phyloP scores from a whole-genome alignment of 2,797 vertebrate species.

The Neostethus bicornis region DNA sequence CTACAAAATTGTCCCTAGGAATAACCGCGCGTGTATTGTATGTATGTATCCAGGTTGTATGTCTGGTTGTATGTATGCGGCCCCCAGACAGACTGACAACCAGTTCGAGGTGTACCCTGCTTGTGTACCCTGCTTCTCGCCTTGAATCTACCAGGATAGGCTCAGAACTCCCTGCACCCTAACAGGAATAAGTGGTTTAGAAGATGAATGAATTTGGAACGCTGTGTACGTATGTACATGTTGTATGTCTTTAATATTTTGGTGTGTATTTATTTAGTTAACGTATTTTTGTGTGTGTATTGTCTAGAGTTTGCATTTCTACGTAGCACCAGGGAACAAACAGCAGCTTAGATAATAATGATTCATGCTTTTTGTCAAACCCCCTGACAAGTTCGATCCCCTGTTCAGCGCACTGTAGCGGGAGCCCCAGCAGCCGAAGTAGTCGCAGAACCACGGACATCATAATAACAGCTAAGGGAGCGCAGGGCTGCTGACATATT shows the following conservation, averaged over 20 bases:
- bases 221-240: too few relatives aligned
- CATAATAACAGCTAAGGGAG: constrained; percentile 85
- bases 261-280: background rate
- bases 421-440: constrained; percentile 57
- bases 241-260: background rate
- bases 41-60: too few relatives aligned
- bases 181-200: too few relatives aligned
- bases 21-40: too few relatives aligned
- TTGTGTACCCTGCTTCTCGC: too few relatives aligned
- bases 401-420: constrained; percentile 82
- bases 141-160: too few relatives aligned
- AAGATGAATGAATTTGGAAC: too few relatives aligned
- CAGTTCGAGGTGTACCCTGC: too few relatives aligned
- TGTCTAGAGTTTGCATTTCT: constrained; percentile 49
- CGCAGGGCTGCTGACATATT: constrained; percentile 79
- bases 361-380: constrained; percentile 86
- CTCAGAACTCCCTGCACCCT: too few relatives aligned
- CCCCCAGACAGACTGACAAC: too few relatives aligned
- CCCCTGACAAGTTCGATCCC: constrained; percentile 87
- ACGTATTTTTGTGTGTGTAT: constrained; percentile 21
- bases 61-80: too few relatives aligned
- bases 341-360: constrained; percentile 81
- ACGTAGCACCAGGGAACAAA: constrained; percentile 60
- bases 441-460: constrained; percentile 81
- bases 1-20: too few relatives aligned